Conservation (phyloP, 2,113 vertebrate genomes). For the Sphaerodactylus townsendi region DNA sequence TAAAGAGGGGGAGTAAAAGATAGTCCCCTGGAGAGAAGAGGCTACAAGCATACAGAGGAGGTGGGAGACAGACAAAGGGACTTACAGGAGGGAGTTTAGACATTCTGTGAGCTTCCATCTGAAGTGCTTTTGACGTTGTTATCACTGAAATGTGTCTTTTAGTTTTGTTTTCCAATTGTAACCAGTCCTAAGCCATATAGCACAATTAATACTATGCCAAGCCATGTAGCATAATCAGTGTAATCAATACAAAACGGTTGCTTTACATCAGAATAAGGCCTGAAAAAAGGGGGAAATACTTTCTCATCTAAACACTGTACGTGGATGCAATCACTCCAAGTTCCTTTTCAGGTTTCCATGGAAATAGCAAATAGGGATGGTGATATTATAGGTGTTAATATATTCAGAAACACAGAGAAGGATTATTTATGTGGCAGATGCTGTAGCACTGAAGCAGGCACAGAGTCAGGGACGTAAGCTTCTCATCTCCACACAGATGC, state of each 20-base stretch:
- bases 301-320: constrained; percentile 47
- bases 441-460: constrained; percentile 50
- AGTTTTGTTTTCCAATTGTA: neutral
- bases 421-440: constrained; percentile 60
- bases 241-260: neutral
- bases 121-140: neutral
- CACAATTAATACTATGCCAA: neutral
- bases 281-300: neutral
- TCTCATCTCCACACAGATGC: constrained; percentile 33
- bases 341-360: constrained; percentile 67
- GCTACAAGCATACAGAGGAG: neutral
- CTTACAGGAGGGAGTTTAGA: no score
- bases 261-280: constrained; percentile 19
- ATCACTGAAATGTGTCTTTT: neutral
- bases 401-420: constrained; percentile 57
- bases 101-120: no score
- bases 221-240: no score
- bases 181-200: neutral
- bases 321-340: constrained; percentile 45
- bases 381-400: constrained; percentile 65
- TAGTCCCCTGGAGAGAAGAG: neutral
- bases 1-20: neutral
- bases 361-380: constrained; percentile 61
- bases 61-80: neutral
- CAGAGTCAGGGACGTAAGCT: constrained; percentile 29